Base-by-base conservation (phyloP, 2,888 invertebrate genomes). In the Lasioglossum malachurum region DNA sequence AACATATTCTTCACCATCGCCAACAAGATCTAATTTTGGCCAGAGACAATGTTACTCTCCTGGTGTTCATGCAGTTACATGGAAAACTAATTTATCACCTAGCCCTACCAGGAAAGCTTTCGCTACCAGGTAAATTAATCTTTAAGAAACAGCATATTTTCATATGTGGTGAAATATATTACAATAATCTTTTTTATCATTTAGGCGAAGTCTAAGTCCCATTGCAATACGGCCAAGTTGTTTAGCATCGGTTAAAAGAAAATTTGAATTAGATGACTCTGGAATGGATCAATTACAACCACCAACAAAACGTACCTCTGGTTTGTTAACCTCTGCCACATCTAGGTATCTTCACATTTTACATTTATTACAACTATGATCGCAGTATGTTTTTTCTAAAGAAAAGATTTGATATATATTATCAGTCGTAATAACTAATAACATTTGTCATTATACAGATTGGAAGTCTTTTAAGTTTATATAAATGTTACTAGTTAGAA, bases 81-180 rank as follows among this genome's bases (percentile, higher is more conserved):
- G 96, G 93, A 96, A 96, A 90, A 96, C 95, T 76, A 96, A 95
- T 88, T 96, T 88, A 64, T 98, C 98, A 14, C 98, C 98, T 38
- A 98, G 98, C 88, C 98, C 98, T 4, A 98, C 98, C 46, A 96
- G 98, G 87, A 98, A 98, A 92, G 97, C 97, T 77, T 98, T 97
- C 95, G 97, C 98, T 87, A 97, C 97, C 75, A 96, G 98, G 92
- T 95, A 89, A 49, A 53, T 44, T 57, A n/a, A 7, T 31, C 10
- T 53, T 19, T 73, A 73, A 75, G 14, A 35, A n/a, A 64, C 16
- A 12, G n/a, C 16, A 31, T 19, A 35, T 27, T 31, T 19, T 73
- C 4, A 38, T 4, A 72, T 44, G 44, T 12, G 12, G 71, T 16
- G 19, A 75, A 44, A 71, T 46, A 23, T 49, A 16, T 80, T 80